These are phyloP conservation scores for Phylloscopus collybita DNA, from an alignment of 2,797 vertebrate genomes.

Conservation along the genomic window DNA sequence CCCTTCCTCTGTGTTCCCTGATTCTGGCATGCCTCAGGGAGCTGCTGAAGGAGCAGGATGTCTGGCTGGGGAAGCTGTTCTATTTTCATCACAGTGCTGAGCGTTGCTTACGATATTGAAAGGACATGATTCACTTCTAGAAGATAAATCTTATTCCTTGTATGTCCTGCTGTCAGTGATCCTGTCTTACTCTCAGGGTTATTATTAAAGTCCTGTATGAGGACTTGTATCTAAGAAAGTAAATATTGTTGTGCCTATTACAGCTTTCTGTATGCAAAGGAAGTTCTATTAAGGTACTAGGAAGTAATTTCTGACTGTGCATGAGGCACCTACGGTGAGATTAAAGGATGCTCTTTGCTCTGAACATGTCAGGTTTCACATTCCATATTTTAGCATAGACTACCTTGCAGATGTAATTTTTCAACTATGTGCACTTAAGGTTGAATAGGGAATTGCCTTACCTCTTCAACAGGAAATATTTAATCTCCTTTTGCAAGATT, in stretches of 20 bases:
- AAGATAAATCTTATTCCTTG: not conserved
- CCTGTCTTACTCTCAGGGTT: not conserved
- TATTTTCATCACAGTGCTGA: not conserved
- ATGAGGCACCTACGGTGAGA: not conserved
- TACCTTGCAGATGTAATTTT: not conserved
- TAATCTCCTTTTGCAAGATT: not conserved
- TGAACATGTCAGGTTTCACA: not conserved
- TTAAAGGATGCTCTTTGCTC: not conserved
- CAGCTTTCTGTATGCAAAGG: not conserved
- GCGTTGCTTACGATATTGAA: not conserved
- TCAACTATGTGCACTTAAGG: not conserved
- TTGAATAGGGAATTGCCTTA: not conserved
- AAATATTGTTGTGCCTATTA: not conserved
- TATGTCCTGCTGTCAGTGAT: not conserved
- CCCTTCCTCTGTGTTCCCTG: fast-evolving
- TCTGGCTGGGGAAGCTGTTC: not conserved
- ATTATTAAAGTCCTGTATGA: not conserved
- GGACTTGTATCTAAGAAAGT: not conserved
- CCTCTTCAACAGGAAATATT: not conserved
- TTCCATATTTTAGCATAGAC: not conserved
- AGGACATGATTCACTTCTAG: not conserved
- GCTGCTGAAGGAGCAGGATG: not conserved
- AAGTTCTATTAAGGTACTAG: not conserved
- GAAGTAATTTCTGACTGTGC: not conserved
- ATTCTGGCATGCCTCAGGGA: not conserved